phyloP scores from a whole-genome alignment of 1,140 invertebrate genomes.

The Orussus abietinus region DNA sequence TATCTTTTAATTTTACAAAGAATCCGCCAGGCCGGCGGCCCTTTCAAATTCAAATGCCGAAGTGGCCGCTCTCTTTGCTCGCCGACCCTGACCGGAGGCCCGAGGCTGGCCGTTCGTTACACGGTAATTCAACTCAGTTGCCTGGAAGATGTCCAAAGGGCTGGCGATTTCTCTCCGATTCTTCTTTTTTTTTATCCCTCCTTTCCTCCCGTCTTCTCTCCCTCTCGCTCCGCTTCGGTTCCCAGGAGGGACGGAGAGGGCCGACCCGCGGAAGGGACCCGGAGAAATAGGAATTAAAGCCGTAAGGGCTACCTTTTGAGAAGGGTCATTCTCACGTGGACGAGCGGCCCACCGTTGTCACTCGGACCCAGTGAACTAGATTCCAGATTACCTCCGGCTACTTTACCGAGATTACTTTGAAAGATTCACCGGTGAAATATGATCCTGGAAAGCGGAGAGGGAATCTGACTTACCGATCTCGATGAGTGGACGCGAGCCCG shows the following conservation, averaged over 20 bases:
- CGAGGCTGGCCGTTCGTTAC: conserved; percentile 11
- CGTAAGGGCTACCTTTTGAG: too few species aligned
- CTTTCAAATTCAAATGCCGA: conserved; percentile 22
- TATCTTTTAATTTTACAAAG: conserved; percentile 20
- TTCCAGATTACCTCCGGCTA: too few species aligned
- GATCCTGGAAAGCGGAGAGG: too few species aligned
- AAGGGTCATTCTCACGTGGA: too few species aligned
- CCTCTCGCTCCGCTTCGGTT: conserved; percentile 5
- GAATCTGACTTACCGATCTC: too few species aligned
- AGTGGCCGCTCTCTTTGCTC: conserved; percentile 3
- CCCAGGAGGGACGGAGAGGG: conserved; percentile 3
- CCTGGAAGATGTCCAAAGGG: conserved; percentile 17
- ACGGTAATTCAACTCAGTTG: conserved; percentile 21
- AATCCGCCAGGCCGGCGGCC: conserved; percentile 11
- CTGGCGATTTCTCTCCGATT: conserved; percentile 8
- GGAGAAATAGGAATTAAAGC: too few species aligned
- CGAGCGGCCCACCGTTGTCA: too few species aligned
- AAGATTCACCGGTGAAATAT: too few species aligned
- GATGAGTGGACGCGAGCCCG: too few species aligned
- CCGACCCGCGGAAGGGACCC: too few species aligned
- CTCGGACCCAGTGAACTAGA: too few species aligned
- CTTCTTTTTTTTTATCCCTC: conserved; percentile 15
- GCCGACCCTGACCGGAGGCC: background rate
- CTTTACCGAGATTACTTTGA: too few species aligned
- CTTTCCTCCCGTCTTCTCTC: conserved; percentile 2